Percentiles rank a stretch among this genome's conserved stretches.
Evolutionary conservation across 1,140 invertebrate genomes (phyloP).

Genomic region (Ceratosolen fusciceps): DNA sequence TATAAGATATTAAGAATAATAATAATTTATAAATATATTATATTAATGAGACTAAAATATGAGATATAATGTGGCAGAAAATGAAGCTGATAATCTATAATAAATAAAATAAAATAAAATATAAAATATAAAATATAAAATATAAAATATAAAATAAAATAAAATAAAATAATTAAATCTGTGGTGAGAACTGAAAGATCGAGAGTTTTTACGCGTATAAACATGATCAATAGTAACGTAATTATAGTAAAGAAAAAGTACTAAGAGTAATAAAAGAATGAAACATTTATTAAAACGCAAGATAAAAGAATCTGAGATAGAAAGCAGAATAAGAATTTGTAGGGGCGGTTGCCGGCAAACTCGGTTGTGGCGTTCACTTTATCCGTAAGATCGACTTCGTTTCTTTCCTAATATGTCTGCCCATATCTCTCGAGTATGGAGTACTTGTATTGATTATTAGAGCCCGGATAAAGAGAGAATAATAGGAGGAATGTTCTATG

Average conservation of each 20-base stretch:
- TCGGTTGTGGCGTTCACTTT: slow-evolving; percentile 27
- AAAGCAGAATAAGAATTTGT: background rate
- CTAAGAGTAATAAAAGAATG: slow-evolving; percentile 29
- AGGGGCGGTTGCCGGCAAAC: slow-evolving; percentile 43
- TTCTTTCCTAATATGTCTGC: slow-evolving; percentile 17
- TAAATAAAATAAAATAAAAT: too few relatives aligned
- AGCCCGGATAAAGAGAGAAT: background rate
- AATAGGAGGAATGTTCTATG: background rate
- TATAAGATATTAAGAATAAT: slow-evolving; percentile 52
- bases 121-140: too few relatives aligned
- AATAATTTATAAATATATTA: too few relatives aligned
- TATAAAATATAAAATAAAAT: too few relatives aligned
- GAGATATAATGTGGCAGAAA: slow-evolving; percentile 22
- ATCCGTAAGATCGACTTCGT: background rate
- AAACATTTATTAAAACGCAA: slow-evolving; percentile 20
- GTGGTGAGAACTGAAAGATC: slow-evolving; percentile 47
- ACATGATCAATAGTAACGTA: slow-evolving; percentile 43
- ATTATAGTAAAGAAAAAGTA: slow-evolving; percentile 34
- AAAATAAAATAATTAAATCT: too few relatives aligned
- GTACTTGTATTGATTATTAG: background rate
- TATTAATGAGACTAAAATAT: slow-evolving; percentile 52
- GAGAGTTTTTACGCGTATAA: slow-evolving; percentile 54
- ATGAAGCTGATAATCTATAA: slow-evolving; percentile 46
- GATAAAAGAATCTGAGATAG: slow-evolving; percentile 13
- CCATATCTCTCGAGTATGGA: background rate